These are phyloP conservation scores for Phylloscopus trochiloides DNA, from an alignment of 2,113 vertebrate genomes.

Conservation along the genomic window DNA sequence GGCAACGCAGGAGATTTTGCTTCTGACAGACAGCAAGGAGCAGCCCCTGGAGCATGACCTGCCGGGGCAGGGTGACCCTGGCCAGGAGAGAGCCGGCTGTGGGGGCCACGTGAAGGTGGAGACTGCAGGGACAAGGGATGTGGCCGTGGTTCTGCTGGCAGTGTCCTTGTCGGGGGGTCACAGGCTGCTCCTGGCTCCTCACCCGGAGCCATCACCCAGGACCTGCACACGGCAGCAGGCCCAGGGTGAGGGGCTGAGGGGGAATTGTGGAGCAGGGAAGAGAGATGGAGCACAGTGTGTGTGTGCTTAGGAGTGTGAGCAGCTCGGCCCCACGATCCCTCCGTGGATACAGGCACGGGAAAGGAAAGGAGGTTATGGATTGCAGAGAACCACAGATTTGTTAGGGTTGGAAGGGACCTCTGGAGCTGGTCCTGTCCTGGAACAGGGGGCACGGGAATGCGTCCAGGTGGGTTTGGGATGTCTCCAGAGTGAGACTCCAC, in stretches of 20 bases:
- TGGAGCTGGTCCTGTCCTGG: not conserved
- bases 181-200: not conserved
- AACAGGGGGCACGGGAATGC: fast-evolving
- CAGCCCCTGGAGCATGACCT: not conserved
- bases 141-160: fast-evolving
- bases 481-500: not conserved
- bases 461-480: not conserved
- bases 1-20: not conserved
- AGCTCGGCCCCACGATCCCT: fast-evolving
- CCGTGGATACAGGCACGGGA: no score
- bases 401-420: not conserved
- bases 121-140: fast-evolving
- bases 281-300: not conserved
- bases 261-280: not conserved
- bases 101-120: fast-evolving
- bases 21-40: not conserved
- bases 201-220: fast-evolving
- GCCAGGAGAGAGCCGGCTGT: fast-evolving
- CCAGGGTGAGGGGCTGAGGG: not conserved
- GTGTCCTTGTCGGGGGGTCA: not conserved
- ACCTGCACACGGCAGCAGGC: not conserved
- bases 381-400: not conserved
- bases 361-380: fast-evolving
- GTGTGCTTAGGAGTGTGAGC: fast-evolving
- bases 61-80: not conserved